Conservation (phyloP, 2,113 vertebrate genomes). For the Pomatostomus ruficeps region DNA sequence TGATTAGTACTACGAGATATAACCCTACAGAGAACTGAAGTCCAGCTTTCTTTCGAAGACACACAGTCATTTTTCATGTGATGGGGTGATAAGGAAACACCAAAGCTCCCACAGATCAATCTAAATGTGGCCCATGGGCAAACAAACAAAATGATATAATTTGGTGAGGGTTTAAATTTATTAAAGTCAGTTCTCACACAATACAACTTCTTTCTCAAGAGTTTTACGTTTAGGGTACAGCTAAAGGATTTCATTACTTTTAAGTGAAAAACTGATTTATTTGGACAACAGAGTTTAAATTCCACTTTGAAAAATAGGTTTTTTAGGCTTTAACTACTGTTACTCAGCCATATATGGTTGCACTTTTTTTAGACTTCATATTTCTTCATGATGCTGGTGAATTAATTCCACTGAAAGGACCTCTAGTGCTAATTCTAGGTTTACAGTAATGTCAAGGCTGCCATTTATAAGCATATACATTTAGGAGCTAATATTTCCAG, state of each 20-base stretch:
- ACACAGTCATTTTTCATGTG: accelerated
- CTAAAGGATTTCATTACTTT: neutral
- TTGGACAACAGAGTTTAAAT: neutral
- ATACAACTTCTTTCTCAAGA: neutral
- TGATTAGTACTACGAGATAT: neutral
- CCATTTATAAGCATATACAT: neutral
- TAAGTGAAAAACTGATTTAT: neutral
- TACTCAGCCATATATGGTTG: neutral
- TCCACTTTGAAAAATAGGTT: neutral
- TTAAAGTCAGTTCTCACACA: neutral
- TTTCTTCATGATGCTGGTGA: neutral
- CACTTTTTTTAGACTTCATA: neutral
- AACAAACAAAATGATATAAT: neutral
- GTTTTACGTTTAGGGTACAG: neutral
- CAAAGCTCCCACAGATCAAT: neutral
- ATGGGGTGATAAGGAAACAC: neutral
- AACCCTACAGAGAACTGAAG: neutral
- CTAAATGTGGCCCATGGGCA: neutral
- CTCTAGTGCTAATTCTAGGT: neutral
- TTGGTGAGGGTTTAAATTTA: neutral
- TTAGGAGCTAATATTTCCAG: neutral
- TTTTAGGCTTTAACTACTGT: neutral
- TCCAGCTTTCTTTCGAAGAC: neutral
- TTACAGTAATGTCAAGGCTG: neutral
- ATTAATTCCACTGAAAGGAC: neutral